Evolutionary conservation across 2,797 vertebrate species (phyloP).

Genomic region (Poeciliopsis gracilis): DNA sequence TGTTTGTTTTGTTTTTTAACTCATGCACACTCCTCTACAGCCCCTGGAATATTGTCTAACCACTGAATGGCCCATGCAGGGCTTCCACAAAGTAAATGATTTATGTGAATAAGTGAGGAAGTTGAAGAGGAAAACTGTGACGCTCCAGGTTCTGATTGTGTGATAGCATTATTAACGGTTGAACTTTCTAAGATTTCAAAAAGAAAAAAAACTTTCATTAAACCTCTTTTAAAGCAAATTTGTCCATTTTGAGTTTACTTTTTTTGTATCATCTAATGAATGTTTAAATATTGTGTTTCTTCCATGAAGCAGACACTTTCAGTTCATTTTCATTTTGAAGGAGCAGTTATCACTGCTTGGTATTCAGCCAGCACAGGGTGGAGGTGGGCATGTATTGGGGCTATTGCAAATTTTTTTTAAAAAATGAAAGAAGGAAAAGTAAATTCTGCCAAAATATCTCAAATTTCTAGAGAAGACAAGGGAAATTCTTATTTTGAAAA

Average conservation of each 20-base stretch:
- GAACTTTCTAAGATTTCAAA: constrained; percentile 82
- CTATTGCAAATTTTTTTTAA: too few species aligned
- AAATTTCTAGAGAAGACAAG: too few species aligned
- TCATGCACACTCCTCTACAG: constrained; percentile 3
- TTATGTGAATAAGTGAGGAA: constrained; percentile 63
- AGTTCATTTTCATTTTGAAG: not conserved
- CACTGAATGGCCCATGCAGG: constrained; percentile 20
- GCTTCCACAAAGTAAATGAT: constrained; percentile 33
- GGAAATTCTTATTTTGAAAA: too few species aligned
- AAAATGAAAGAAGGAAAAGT: too few species aligned
- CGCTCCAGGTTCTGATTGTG: constrained; percentile 77
- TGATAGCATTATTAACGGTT: constrained; percentile 78
- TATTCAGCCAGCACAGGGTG: not conserved
- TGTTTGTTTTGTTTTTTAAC: not conserved
- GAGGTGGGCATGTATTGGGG: too few species aligned
- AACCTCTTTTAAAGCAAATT: constrained; percentile 79
- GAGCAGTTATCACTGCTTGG: not conserved
- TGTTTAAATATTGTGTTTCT: not conserved
- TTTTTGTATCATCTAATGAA: constrained; percentile 16
- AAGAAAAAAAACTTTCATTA: constrained; percentile 78
- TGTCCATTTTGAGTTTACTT: constrained; percentile 2
- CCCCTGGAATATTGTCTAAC: constrained; percentile 19
- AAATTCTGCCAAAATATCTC: too few species aligned
- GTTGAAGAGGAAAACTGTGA: constrained; percentile 50
- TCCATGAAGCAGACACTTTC: not conserved